Evolutionary conservation across 2,113 vertebrate genomes (phyloP), one percentile per base, ranked within the genome.

Genomic region (Tragelaphus buxtoni): DNA sequence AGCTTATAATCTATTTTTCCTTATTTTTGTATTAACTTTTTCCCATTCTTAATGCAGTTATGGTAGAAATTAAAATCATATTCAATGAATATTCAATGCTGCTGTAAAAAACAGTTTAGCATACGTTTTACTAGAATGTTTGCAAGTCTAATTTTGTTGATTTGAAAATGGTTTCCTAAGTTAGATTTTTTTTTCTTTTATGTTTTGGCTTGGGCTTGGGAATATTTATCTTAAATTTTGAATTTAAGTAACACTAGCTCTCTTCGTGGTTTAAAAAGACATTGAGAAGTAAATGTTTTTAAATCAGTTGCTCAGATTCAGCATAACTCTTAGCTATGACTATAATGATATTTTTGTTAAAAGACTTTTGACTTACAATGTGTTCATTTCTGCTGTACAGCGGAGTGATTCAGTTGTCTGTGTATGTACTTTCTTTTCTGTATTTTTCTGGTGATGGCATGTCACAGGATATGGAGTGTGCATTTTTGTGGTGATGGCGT

Each of bases 151-250:
- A 96, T 98, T 97, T 96, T 96, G 28, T 96, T 97, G 80, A 10
- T 86, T 98, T 96, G 98, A 97, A 92, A 93, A 90, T 97, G 55
- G 42, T 88, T 95, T 97, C 45, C n/a, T 92, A 91, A 97, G 80
- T 92, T 90, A 90, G 92, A 26, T 32, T 26, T 30, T 35, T 90
- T 49, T 96, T 80, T 92, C 35, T 32, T 97, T 92, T 98, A 72
- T 97, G 42, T 87, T 96, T 97, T 96, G 42, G 2, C 47, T 96
- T 63, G 7, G 22, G 18, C 74, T 92, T 30, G 82, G 35, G 79
- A 94, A 94, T 96, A 96, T 95, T 98, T 97, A 77, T 98, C 53
- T 95, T 95, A 94, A 88, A 69, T 96, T 74, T 97, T 98, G 8
- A 81, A 63, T 69, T 96, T 80, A 97, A 95, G 45, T 86, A 72